Evolutionary conservation across 2,888 invertebrate species (phyloP).

Genomic region (Criorhina ranunculi): DNA sequence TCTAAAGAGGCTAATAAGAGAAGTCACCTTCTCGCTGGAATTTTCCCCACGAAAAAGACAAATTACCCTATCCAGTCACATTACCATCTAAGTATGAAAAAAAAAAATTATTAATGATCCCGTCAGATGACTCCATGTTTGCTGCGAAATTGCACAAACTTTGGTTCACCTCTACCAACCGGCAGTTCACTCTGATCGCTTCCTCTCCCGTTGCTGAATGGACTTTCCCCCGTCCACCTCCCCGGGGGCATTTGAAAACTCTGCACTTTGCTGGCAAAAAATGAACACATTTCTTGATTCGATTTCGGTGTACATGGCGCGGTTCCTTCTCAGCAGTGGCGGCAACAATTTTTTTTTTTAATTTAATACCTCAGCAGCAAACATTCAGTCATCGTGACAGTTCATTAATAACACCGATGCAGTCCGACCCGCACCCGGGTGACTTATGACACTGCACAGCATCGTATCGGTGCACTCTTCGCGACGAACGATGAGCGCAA

Average conservation of each 20-base stretch:
- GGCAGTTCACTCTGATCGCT: slow-evolving; percentile 40
- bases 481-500: slow-evolving; percentile 8
- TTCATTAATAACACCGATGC: slow-evolving; percentile 69
- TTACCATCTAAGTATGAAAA: slow-evolving; percentile 57
- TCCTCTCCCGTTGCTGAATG: slow-evolving; percentile 44
- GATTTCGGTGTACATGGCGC: slow-evolving; percentile 68
- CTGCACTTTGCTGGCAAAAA: slow-evolving; percentile 28
- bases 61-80: slow-evolving; percentile 63
- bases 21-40: slow-evolving; percentile 1
- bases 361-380: slow-evolving; percentile 70
- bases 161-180: slow-evolving; percentile 56
- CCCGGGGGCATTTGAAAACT: slow-evolving; percentile 46
- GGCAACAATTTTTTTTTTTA: slow-evolving; percentile 59
- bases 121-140: slow-evolving; percentile 67
- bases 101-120: slow-evolving; percentile 70
- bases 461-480: slow-evolving; percentile 54
- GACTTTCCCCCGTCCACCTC: slow-evolving; percentile 10
- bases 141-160: slow-evolving; percentile 67
- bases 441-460: slow-evolving; percentile 73
- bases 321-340: slow-evolving; percentile 57
- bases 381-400: slow-evolving; percentile 74
- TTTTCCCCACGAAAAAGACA: slow-evolving; percentile 54
- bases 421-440: slow-evolving; percentile 52
- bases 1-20: slow-evolving; percentile 14
- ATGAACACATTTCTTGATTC: slow-evolving; percentile 69